Evolutionary conservation across 2,113 vertebrate species (phyloP), one percentile per base, ranked within the genome.

Genomic region (Epinephelus cyanopodus): DNA sequence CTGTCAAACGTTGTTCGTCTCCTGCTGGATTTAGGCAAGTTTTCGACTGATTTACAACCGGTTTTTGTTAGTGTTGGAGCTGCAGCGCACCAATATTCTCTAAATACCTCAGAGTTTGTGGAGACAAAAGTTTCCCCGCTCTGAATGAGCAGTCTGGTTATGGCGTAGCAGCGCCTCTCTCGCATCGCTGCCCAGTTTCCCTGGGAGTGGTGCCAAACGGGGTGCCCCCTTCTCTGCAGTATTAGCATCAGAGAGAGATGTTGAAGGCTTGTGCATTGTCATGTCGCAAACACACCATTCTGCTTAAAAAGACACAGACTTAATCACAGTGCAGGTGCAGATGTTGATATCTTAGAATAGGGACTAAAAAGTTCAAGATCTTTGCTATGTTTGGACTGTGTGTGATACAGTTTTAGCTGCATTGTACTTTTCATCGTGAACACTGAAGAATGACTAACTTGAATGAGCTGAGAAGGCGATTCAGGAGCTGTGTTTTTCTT

Each of bases 401-500:
- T 19, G 23, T 27, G 1, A 9, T 39, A 17, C 68, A 42, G 52
- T 78, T 25, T 83, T 58, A 66, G 54, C 62, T 54, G 25, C 42
- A 19, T 53, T 81, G 19, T 48, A 5, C 25, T 69, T 54, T 62
- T 74, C 62, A 39, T 42, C 11, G 18, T 56, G 64, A 68, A 47
- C 23, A 17, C 14, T 60, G 37, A 21, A 71, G 37, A 56, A 27
- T 62, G 56, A 64, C 39, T 61, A 21, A 50, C 47, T 74, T 74
- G 19, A 82, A 69, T 80, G 63, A 74, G 53, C 53, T 54, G 15
- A 57, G 62, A 61, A 60, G 6, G n/a, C 3, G 13, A 57, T 48
- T 65, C 13, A 0, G 80, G 53, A 76, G 52, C 37, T 23, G 42
- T 90, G 83, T 89, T 90, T 89, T 91, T 87, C 79, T 90, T 91